A percentile compares a stretch with the other conserved stretches of the same genome.
phyloP scores from a whole-genome alignment of 1,140 invertebrate species.

The Druon quercuslanigerum region DNA sequence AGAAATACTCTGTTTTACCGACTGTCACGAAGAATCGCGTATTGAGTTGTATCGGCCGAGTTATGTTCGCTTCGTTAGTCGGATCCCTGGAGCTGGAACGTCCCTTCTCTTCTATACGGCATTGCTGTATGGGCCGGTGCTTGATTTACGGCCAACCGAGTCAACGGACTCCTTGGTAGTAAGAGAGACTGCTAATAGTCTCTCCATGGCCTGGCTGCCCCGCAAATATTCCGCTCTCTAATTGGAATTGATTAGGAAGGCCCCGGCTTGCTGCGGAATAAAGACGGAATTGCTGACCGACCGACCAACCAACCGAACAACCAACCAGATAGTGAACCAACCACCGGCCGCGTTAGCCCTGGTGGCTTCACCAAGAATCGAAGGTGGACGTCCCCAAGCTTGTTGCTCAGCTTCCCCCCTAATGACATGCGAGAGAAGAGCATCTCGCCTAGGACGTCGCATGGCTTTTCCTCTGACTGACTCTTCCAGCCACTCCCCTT shows the following conservation, averaged over 20 bases:
- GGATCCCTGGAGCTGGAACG: constrained; percentile 43
- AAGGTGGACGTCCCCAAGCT: constrained; percentile 9
- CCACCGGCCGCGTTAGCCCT: not conserved
- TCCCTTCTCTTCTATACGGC: constrained; percentile 49
- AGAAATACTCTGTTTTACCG: constrained; percentile 76
- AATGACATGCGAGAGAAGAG: constrained; percentile 30
- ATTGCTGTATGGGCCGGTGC: constrained; percentile 55
- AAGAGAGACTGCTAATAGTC: constrained; percentile 74
- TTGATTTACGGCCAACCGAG: constrained; percentile 73
- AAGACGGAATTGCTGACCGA: constrained; percentile 67
- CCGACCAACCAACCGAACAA: constrained; percentile 43
- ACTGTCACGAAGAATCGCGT: constrained; percentile 70
- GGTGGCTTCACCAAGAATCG: constrained; percentile 26
- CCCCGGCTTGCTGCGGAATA: constrained; percentile 63
- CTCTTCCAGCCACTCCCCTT: constrained; percentile 9
- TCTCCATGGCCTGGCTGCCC: constrained; percentile 62
- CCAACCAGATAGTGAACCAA: constrained; percentile 33
- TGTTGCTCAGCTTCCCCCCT: not conserved
- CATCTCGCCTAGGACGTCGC: constrained; percentile 24
- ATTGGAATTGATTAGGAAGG: constrained; percentile 76
- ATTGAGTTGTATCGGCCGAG: constrained; percentile 75
- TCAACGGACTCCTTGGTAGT: constrained; percentile 62
- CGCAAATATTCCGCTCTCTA: constrained; percentile 76
- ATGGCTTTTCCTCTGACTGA: constrained; percentile 12
- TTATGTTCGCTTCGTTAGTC: constrained; percentile 74